Evolutionary conservation across 1,140 invertebrate genomes (phyloP).

Genomic region (Palaemon carinicauda): DNA sequence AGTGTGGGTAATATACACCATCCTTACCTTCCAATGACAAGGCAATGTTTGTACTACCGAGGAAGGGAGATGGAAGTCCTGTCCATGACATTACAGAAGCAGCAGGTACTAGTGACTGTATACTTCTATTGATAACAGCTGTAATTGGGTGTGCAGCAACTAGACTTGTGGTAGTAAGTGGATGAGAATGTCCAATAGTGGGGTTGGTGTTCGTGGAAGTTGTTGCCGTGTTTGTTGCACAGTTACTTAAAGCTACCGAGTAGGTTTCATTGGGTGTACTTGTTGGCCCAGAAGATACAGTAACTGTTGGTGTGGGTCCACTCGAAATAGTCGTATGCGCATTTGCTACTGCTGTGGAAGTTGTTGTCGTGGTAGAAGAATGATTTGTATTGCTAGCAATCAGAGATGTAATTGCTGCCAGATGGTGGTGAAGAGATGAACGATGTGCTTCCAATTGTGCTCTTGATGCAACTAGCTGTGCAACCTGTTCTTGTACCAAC

Average conservation of each 20-base stretch:
- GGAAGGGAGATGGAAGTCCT: constrained; percentile 35
- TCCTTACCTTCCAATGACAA: constrained; percentile 46
- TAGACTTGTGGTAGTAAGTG: constrained; percentile 26
- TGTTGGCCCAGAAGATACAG: neutral
- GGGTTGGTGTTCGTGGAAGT: constrained; percentile 20
- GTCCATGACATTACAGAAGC: constrained; percentile 48
- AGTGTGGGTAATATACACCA: constrained; percentile 39
- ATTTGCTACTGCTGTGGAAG: neutral
- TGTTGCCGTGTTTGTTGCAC: constrained; percentile 8
- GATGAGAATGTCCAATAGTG: constrained; percentile 10
- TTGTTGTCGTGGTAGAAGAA: neutral
- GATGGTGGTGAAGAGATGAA: constrained; percentile 54
- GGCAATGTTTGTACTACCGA: constrained; percentile 47
- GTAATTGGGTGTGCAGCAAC: constrained; percentile 10
- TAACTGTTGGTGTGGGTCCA: neutral
- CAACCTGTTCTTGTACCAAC: constrained; percentile 58
- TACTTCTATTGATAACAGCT: constrained; percentile 32
- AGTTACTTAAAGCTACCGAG: neutral
- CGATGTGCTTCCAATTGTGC: constrained; percentile 55
- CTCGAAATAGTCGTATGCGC: constrained; percentile 20
- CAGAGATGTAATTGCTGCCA: constrained; percentile 39
- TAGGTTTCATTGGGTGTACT: constrained; percentile 2
- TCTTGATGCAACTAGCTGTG: constrained; percentile 53
- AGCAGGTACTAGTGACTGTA: constrained; percentile 41
- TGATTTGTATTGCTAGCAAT: constrained; percentile 37